Percentiles rank a stretch among this genome's conserved stretches.
Evolutionary conservation across 2,113 vertebrate species (phyloP).

Genomic region (Centropristis striata): DNA sequence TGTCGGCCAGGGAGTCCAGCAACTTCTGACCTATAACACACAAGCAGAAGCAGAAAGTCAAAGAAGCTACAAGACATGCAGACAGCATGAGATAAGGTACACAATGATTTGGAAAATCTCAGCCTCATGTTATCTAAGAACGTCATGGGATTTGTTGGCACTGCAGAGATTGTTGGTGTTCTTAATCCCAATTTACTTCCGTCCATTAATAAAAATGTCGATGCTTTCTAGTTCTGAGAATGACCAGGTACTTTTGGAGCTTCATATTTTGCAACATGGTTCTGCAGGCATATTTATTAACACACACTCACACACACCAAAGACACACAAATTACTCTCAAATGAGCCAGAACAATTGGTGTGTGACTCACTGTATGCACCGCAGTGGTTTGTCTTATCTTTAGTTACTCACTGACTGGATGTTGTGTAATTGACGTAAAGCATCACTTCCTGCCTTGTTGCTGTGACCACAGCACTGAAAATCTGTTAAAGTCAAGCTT

Average conservation of each 20-base stretch:
- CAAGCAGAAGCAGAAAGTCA: not conserved
- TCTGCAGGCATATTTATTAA: not conserved
- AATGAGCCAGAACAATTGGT: slow-evolving; percentile 26
- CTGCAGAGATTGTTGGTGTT: not conserved
- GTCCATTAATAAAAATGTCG: too few species aligned
- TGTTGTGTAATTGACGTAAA: slow-evolving; percentile 8
- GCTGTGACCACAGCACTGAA: slow-evolving; percentile 27
- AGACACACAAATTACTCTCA: not conserved
- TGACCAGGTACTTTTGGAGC: not conserved
- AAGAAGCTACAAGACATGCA: not conserved
- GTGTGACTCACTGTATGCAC: not conserved
- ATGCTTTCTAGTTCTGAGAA: not conserved
- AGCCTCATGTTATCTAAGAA: not conserved
- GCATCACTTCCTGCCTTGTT: slow-evolving; percentile 60
- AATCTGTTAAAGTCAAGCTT: slow-evolving; percentile 1
- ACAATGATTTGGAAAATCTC: not conserved
- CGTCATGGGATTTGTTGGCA: not conserved
- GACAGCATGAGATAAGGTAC: not conserved
- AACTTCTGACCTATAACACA: slow-evolving; percentile 93
- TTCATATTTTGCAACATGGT: not conserved
- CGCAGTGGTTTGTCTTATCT: slow-evolving; percentile 25
- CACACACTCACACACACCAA: not conserved
- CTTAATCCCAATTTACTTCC: not conserved
- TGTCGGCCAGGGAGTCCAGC: slow-evolving; percentile 96
- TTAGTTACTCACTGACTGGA: slow-evolving; percentile 23